Evolutionary conservation across 2,797 vertebrate species (phyloP).

Genomic region (Trematomus bernacchii): DNA sequence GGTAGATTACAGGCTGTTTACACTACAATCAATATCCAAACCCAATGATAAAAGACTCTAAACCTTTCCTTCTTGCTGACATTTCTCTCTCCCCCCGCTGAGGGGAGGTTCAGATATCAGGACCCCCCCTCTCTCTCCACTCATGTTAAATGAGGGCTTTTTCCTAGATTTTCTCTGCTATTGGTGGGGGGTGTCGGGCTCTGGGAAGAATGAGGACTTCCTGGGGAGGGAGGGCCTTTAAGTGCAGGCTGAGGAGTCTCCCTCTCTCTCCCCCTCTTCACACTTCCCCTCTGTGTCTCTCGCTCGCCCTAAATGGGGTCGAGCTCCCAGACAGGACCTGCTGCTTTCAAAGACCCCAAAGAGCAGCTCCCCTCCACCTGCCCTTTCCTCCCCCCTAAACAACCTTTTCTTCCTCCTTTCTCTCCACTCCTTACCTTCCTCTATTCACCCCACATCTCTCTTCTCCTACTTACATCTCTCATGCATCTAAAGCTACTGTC

Average conservation of each 20-base stretch:
- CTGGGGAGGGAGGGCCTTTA: constrained; percentile 77
- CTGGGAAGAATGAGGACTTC: constrained; percentile 77
- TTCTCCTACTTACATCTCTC: neutral
- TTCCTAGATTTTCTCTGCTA: constrained; percentile 54
- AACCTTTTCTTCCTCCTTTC: constrained; percentile 63
- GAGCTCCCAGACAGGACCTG: constrained; percentile 79
- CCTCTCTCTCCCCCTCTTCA: constrained; percentile 22
- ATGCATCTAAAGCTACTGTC: neutral
- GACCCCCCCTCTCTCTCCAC: constrained; percentile 54
- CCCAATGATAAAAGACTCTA: constrained; percentile 48
- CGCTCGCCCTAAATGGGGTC: constrained; percentile 86
- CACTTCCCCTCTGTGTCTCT: constrained; percentile 59
- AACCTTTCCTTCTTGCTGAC: constrained; percentile 62
- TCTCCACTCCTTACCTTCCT: no score
- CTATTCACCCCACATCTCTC: no score
- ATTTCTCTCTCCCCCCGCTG: constrained; percentile 67
- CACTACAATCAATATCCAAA: constrained; percentile 43
- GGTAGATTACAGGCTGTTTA: constrained; percentile 20
- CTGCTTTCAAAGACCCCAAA: constrained; percentile 86
- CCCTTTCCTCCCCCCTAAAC: constrained; percentile 74
- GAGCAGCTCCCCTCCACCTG: constrained; percentile 74
- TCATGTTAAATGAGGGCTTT: constrained; percentile 70
- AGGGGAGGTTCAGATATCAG: constrained; percentile 80
- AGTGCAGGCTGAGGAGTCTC: constrained; percentile 65
- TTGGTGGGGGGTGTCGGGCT: constrained; percentile 83